Evolutionary conservation across 2,888 invertebrate species (phyloP), one percentile per base, ranked within the genome.

Genomic region (Dichetophora obliterata): DNA sequence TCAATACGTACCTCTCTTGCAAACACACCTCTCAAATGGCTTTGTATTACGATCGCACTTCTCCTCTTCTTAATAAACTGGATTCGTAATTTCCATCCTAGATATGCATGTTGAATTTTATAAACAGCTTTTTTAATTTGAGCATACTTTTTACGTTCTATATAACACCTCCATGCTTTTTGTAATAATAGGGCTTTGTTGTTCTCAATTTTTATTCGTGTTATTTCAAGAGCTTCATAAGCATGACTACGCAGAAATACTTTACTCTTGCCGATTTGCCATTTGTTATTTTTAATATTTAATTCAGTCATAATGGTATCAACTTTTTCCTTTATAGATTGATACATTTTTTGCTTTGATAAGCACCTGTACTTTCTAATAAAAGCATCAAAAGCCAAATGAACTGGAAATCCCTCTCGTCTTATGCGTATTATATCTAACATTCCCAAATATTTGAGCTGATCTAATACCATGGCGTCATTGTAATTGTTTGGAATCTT

Each of bases 391-490:
- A 95, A 93, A 34, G 92, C 91, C 89, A 96, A 91, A 86, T 97
- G 97, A 81, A 96, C 93, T 0, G 97, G 97, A 89, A 93, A 97
- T 4, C 97, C 97, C 88, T 97, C 96, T 84, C 95, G 94, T 5
- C 97, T 91, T 80, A 97, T 97, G 80, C 96, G 91, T 83, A 97
- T 97, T 81, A 97, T 97, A 88, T 97, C 97, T 87, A 96, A 91
- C 96, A 97, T 97, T 78, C 97, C 97, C 79, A 97, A 91, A 90
- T 97, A 97, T 84, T 94, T 93, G 70, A 97, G 90, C 89, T 97
- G 97, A 85, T 96, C 96, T 82, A 95, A 90, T 1, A 97, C 97
- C 77, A 97, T 90, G 75, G 92, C 92, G 77, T 94, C 93, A 86
- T 94, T 94, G 89, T 95, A 97, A 84, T 93, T 92, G 84, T 96